Evolutionary conservation across 2,888 invertebrate species (phyloP), one percentile per base, ranked within the genome.

Genomic region (Agriopis aurantiaria): DNA sequence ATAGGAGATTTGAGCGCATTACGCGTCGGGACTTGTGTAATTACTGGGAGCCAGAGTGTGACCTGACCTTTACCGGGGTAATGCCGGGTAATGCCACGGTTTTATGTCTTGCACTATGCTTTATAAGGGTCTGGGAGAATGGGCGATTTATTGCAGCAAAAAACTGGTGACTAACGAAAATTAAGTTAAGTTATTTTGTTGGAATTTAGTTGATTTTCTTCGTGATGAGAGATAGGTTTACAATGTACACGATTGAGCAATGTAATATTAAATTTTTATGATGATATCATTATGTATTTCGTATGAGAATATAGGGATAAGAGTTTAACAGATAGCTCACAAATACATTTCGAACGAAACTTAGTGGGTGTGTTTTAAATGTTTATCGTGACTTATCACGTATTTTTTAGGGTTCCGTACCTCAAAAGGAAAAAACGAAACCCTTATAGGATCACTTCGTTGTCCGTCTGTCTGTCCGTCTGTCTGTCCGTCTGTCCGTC

Each of bases 1-100:
- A 81, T 79, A 52, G 66, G 78, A 79, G 81, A 83, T 82, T 82
- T 82, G 75, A 75, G 74, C 78, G 74, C 75, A 75, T 82, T 81
- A 82, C 78, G 73, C 75, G 71, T 68, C 64, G 68, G 70, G 72
- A 67, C 78, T 76, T 72, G 73, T 75, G 77, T 82, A 82, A 82
- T 82, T 82, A 82, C 82, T 71, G 65, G 10, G 51, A 68, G 68
- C 55, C 63, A 48, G 63, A 65, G 67, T 67, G 71, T 72, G 65
- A 49, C 52, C 65, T 68, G 49, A 48, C 71, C 68, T 68, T 72
- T 57, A 65, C 59, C n/a, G 40, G 40, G 55, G 55, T 53, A 68
- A 73, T 68, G 66, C 53, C 52, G 40, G 65, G 73, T 72, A 68
- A 73, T 69, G 65, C 67, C 63, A 48, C 61, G 67, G 69, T 71